These are phyloP conservation scores for Pandion haliaetus DNA, from an alignment of 2,113 vertebrate species.

Conservation along the genomic window DNA sequence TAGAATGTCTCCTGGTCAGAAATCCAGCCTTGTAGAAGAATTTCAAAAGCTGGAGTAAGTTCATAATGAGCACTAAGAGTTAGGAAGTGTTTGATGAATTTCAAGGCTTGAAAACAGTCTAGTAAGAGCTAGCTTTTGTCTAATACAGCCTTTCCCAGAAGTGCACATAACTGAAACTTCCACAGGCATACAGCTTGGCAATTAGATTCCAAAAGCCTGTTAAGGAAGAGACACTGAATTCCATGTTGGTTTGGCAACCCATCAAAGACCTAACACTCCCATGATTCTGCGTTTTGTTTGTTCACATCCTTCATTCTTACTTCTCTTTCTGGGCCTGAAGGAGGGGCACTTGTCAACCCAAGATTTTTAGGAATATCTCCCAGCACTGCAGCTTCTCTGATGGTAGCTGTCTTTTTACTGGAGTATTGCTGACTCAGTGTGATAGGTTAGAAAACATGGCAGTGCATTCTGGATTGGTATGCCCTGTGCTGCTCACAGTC, in stretches of 20 bases:
- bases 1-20: slow-evolving; percentile 81
- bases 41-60: slow-evolving; percentile 84
- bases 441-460: background rate
- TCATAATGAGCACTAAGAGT: background rate
- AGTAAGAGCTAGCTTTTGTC: background rate
- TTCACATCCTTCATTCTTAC: background rate
- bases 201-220: background rate
- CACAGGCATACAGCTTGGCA: background rate
- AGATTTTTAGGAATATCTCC: background rate
- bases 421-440: background rate
- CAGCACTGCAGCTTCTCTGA: background rate
- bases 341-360: background rate
- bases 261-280: background rate
- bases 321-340: background rate
- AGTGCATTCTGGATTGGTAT: background rate
- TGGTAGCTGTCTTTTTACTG: background rate
- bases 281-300: background rate
- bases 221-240: background rate
- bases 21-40: slow-evolving; percentile 79
- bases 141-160: background rate
- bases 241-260: background rate
- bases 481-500: background rate
- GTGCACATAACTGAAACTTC: background rate
- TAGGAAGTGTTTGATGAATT: background rate
- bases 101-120: background rate